Conservation (phyloP, 2,888 invertebrate species). For the Cantharis flavilabris region DNA sequence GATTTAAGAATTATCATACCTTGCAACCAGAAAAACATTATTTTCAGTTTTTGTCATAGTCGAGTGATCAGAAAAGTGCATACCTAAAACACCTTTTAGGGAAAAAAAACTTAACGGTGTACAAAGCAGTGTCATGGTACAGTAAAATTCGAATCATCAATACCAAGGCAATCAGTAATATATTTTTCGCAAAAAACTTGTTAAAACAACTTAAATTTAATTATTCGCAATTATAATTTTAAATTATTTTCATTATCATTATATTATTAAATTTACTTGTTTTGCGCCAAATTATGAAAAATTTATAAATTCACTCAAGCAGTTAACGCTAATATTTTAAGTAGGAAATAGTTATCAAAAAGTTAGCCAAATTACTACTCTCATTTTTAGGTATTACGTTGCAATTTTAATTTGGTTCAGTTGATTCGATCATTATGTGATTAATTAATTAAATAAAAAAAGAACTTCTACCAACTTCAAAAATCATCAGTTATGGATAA, state of each 20-base stretch:
- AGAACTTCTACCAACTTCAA: background rate
- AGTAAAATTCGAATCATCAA: background rate
- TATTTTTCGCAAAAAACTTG: background rate
- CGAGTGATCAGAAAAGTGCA: background rate
- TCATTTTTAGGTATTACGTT: background rate
- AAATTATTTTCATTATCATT: background rate
- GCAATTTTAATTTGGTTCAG: background rate
- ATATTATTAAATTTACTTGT: background rate
- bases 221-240: background rate
- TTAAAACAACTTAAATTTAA: background rate
- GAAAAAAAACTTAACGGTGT: background rate
- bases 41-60: background rate
- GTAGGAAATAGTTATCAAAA: background rate
- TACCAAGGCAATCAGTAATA: background rate
- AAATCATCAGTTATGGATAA: background rate
- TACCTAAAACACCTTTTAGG: background rate
- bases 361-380: background rate
- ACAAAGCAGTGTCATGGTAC: background rate
- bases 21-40: background rate
- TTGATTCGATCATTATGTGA: background rate
- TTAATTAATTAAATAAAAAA: background rate
- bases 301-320: background rate
- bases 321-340: background rate
- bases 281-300: background rate
- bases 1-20: background rate